Evolutionary conservation across 2,888 invertebrate species (phyloP).

Genomic region (Willowsia nigromaculata): DNA sequence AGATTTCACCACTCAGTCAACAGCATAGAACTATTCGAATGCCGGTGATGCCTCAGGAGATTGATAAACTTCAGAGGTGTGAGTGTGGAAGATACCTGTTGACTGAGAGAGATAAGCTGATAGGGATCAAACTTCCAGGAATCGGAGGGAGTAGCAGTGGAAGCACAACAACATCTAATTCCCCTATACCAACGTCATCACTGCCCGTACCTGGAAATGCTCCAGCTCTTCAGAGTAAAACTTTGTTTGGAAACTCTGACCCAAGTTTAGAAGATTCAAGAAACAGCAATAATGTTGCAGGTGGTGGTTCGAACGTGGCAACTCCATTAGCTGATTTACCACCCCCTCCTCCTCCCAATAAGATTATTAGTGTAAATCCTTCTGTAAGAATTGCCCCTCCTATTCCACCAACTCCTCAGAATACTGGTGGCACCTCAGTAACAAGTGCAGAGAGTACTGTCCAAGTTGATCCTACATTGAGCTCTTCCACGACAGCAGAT

Average conservation of each 20-base stretch:
- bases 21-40: slow-evolving; percentile 58
- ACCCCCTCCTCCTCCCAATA: neutral
- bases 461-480: slow-evolving; percentile 44
- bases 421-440: neutral
- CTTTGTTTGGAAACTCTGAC: neutral
- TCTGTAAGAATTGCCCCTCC: slow-evolving; percentile 15
- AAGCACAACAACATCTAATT: slow-evolving; percentile 1
- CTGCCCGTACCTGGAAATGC: neutral
- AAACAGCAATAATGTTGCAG: neutral
- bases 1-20: neutral
- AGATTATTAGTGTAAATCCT: slow-evolving; percentile 36
- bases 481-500: neutral
- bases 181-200: neutral
- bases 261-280: neutral
- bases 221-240: neutral
- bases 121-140: slow-evolving; percentile 24
- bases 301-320: neutral
- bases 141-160: slow-evolving; percentile 9
- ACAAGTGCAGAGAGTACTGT: slow-evolving; percentile 12
- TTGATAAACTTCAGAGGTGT: slow-evolving; percentile 50
- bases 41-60: slow-evolving; percentile 60
- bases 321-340: slow-evolving; percentile 17
- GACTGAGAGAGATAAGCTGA: slow-evolving; percentile 52
- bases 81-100: slow-evolving; percentile 59
- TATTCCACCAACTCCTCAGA: slow-evolving; percentile 4